Conservation (phyloP, 2,888 invertebrate genomes). For the Therioaphis trifolii region DNA sequence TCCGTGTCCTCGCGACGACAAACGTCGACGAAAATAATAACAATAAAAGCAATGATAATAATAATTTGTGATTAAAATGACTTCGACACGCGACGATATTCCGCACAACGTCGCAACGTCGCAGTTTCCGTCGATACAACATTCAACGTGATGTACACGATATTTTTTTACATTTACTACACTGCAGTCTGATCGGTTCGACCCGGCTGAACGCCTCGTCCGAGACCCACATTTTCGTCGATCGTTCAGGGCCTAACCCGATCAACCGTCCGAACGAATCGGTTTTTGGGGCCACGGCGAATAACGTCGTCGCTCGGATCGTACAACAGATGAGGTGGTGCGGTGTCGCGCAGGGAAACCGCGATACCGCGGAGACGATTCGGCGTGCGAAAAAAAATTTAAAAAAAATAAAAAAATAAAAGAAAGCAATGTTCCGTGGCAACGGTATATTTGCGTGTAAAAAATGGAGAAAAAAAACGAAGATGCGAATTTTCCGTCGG, state of each 20-base stretch:
- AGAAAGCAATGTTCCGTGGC: not conserved
- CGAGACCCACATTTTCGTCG: conserved; percentile 58
- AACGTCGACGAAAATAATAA: not conserved
- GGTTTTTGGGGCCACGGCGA: not conserved
- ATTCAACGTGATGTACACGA: no score
- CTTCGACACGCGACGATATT: no score
- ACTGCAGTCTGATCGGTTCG: conserved; percentile 41
- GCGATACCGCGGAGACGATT: not conserved
- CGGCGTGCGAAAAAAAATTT: not conserved
- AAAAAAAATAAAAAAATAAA: no score
- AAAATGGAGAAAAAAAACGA: not conserved
- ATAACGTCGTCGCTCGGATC: not conserved
- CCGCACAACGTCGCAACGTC: no score
- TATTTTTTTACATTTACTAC: no score
- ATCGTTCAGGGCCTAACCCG: conserved; percentile 41
- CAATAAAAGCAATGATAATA: not conserved
- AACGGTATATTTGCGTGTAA: not conserved
- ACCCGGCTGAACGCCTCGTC: conserved; percentile 56
- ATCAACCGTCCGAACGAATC: conserved; percentile 33
- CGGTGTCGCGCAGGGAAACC: not conserved
- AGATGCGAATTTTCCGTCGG: conserved; percentile 48
- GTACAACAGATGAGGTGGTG: not conserved
- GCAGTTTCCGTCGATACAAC: no score
- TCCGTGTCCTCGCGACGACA: no score
- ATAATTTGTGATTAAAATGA: not conserved